Base-by-base conservation (phyloP, 1,140 invertebrate genomes). In the Euschistus heros region DNA sequence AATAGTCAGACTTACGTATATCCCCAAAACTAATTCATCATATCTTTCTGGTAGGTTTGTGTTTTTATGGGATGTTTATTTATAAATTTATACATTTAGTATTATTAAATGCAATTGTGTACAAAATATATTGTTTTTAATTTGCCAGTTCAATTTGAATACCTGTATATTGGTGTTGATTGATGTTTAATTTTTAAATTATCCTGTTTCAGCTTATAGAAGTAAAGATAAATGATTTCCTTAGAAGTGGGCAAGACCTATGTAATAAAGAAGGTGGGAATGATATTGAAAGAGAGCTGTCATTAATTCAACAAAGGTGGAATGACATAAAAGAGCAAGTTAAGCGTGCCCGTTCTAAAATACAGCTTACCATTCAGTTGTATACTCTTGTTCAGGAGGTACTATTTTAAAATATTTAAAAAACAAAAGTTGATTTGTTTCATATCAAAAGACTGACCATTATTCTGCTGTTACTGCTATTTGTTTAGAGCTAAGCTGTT, bases 271-370 rank as follows among this genome's bases (percentile, higher is more conserved):
- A 76, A 7, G 77, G 82, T 63, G 80, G 86, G 54, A 74, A 77
- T 15, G 80, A 82, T 67, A 80, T 89, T 10, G 73, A 81, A 70
- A 76, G 76, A 22, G 84, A 91, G 72, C 75, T 91, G 10, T 76
- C 78, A 15, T 80, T 83, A 67, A 76, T 92, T 54, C 79, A 84
- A 71, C 80, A 83, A 10, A 85, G 87, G 73, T 90, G 88, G 86
- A 80, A 82, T 26, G 80, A 81, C 66, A 82, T 93, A 71, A 84
- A 86, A 71, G 79, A 78, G 22, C 82, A 86, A 73, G 82, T 90
- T 14, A 78, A 80, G 44, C 81, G 85, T 64, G 86, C 84, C 30
- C 80, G 85, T 70, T 76, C 75, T 15, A 72, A 79, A 22, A 78
- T 84, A 30, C 78, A 83, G 64, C 71, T 79, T 4, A 78, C 79